Percentiles rank a stretch among this genome's conserved stretches.
Evolutionary conservation across 2,797 vertebrate species (phyloP).

Genomic region (Chromis chromis): DNA sequence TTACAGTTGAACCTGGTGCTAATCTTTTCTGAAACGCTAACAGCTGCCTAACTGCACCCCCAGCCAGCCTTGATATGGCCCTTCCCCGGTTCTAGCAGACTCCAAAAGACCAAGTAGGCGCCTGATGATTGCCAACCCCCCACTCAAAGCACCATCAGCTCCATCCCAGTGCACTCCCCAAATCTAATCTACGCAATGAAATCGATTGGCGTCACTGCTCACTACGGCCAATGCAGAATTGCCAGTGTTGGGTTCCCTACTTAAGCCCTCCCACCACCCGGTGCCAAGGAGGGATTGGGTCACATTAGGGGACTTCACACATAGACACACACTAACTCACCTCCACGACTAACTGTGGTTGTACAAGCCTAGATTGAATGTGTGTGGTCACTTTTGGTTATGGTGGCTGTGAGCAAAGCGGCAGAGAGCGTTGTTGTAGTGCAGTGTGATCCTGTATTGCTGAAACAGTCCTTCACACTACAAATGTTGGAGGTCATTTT

Average conservation of each 20-base stretch:
- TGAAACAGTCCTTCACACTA: conserved; percentile 12
- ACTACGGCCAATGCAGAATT: conserved; percentile 26
- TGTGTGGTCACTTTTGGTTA: not conserved
- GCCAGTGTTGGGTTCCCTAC: conserved; percentile 59
- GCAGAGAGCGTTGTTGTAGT: not conserved
- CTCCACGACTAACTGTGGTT: too few relatives aligned
- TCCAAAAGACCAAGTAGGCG: conserved; percentile 65
- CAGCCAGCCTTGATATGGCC: conserved; percentile 51
- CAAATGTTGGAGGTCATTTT: conserved; percentile 31
- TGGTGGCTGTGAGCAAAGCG: not conserved
- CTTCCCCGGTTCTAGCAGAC: conserved; percentile 42
- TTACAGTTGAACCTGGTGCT: conserved; percentile 83
- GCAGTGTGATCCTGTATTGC: not conserved
- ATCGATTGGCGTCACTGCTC: conserved; percentile 65
- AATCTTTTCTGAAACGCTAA: conserved; percentile 84
- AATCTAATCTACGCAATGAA: conserved; percentile 72
- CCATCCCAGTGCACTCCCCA: conserved; percentile 57
- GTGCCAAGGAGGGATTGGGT: conserved; percentile 21
- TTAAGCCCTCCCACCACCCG: conserved; percentile 21
- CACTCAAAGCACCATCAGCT: conserved; percentile 60
- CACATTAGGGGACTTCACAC: conserved; percentile 20
- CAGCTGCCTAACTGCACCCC: conserved; percentile 80
- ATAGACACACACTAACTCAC: conserved; percentile 7
- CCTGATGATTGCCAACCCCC: conserved; percentile 58
- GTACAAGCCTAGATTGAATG: too few relatives aligned